Percentiles rank a stretch among this genome's conserved stretches.
Conservation (phyloP, 2,797 vertebrate genomes). For the Eurystomus glaucurus region DNA sequence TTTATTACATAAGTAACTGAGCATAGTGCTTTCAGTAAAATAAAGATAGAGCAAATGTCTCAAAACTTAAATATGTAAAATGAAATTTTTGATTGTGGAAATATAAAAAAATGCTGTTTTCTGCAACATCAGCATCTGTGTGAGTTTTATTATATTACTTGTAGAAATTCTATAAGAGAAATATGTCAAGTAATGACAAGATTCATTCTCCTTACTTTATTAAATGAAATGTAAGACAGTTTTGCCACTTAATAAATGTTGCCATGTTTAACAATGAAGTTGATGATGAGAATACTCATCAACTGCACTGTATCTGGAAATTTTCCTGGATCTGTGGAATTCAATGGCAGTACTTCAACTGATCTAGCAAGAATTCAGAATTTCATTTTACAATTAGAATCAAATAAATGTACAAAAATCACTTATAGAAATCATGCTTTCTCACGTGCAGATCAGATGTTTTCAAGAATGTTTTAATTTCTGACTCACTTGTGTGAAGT, state of each 20-base stretch:
- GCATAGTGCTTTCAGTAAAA: neutral
- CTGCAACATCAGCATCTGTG: neutral
- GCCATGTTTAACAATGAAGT: neutral
- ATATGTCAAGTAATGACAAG: neutral
- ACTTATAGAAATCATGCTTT: neutral
- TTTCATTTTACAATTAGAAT: neutral
- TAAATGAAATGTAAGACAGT: neutral
- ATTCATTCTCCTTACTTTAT: neutral
- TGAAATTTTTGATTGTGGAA: neutral
- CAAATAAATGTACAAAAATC: neutral
- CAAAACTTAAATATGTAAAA: neutral
- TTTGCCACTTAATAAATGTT: neutral
- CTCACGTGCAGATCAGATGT: neutral
- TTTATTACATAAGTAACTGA: neutral
- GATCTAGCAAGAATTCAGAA: neutral
- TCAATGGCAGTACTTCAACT: neutral
- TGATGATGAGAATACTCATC: neutral
- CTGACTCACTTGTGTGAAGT: neutral
- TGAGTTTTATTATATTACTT: neutral
- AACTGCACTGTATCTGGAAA: neutral
- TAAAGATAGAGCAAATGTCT: neutral
- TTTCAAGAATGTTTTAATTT: neutral
- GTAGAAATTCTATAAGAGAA: neutral
- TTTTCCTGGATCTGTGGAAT: neutral
- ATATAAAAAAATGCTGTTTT: neutral